Evolutionary conservation across 2,113 vertebrate species (phyloP), one percentile per base, ranked within the genome.

Genomic region (Pitta sordida): DNA sequence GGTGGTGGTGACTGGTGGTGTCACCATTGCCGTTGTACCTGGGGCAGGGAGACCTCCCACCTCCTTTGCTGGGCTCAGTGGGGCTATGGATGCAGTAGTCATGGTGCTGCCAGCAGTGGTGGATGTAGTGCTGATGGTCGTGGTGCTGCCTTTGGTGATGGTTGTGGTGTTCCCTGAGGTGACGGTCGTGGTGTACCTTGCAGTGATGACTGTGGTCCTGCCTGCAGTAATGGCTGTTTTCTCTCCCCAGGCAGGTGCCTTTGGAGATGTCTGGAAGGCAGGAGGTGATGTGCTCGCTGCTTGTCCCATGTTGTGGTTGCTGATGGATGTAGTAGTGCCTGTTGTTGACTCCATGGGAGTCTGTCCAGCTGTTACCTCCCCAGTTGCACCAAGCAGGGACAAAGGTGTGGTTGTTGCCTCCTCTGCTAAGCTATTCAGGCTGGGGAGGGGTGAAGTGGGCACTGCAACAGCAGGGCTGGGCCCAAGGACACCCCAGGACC

Each of bases 261-360:
- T 56, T n/a, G 10, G 43, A 19, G 43, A 32, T 7, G 20, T 70
- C 60, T 6, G 10, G 36, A 70, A 17, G 23, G 37, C 3, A 2
- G 43, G 34, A 62, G 60, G 8, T 26, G 84, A 62, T 0, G 0
- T n/a, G 52, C 22, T 78, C 0, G 0, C 46, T 75, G 48, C n/a
- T 34, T 32, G 82, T 46, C 30, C 56, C 26, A 3, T 2, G 4
- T 10, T 5, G 0, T 1, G 26, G n/a, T 18, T 71, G 60, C 15
- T 39, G 52, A 20, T 1, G 10, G 39, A 24, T 4, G 4, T 5
- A 65, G 51, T 3, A 15, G 15, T 1, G 8, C 5, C 52, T 36
- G 64, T 32, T 78, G 23, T 14, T 5, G 10, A 11, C 15, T 62
- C 1, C 0, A 26, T 1, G 9, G 4, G 1, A 2, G 3, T 29